Percentiles rank a stretch among this genome's conserved stretches.
These are phyloP conservation scores for Xanthorhoe spadicearia DNA, from an alignment of 2,888 invertebrate genomes.

Conservation along the genomic window DNA sequence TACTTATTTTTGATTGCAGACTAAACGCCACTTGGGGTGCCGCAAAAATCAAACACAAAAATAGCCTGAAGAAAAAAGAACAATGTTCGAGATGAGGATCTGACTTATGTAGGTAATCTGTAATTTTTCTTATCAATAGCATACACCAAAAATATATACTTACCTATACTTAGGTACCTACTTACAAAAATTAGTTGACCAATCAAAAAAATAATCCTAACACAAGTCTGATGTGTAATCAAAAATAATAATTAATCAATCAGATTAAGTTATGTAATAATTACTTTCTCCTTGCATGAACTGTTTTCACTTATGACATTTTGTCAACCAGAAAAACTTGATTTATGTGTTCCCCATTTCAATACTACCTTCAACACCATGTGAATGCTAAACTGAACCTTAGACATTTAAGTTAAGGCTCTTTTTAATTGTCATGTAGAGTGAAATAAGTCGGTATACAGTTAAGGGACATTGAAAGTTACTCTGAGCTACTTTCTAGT, in stretches of 20 bases:
- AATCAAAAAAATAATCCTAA: no score
- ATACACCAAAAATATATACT: no score
- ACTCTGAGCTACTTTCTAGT: slow-evolving; percentile 41
- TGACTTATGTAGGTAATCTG: no score
- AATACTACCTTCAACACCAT: slow-evolving; percentile 8
- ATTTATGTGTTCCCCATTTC: slow-evolving; percentile 38
- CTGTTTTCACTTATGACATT: slow-evolving; percentile 39
- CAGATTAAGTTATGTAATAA: slow-evolving; percentile 16
- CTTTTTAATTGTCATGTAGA: slow-evolving; percentile 8
- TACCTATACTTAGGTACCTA: no score
- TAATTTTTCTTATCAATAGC: no score
- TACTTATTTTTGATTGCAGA: no score
- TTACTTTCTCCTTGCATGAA: slow-evolving; percentile 26
- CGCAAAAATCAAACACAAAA: no score
- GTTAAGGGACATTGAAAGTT: slow-evolving; percentile 51
- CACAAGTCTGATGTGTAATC: neutral
- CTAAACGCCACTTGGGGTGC: no score
- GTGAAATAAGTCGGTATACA: slow-evolving; percentile 15
- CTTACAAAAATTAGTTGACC: no score
- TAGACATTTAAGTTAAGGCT: slow-evolving; percentile 24
- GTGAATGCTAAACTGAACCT: slow-evolving; percentile 20
- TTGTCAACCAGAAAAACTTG: slow-evolving; percentile 36
- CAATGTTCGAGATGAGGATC: no score
- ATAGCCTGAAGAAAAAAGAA: no score
- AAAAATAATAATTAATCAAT: neutral